Percentiles rank a stretch among this genome's conserved stretches.
Evolutionary conservation across 2,113 vertebrate genomes (phyloP).

Genomic region (Mungos mungo): DNA sequence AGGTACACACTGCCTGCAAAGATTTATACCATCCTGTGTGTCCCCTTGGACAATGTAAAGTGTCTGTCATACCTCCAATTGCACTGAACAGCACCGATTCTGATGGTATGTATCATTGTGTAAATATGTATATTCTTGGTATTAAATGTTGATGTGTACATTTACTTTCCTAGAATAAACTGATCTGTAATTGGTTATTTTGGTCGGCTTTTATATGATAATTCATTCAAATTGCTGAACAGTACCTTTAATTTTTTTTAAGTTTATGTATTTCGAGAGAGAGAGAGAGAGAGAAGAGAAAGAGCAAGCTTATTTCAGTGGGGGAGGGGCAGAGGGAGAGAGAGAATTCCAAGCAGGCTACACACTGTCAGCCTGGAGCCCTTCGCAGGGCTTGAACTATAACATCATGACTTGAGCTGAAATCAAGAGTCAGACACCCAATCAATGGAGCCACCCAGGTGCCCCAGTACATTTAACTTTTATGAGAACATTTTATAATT

Average conservation of each 20-base stretch:
- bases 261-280: too few relatives aligned
- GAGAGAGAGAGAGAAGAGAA: too few relatives aligned
- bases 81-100: slow-evolving; percentile 99
- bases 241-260: slow-evolving; percentile 22
- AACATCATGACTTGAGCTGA: too few relatives aligned
- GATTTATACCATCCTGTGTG: slow-evolving; percentile 95
- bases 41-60: slow-evolving; percentile 98
- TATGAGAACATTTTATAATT: slow-evolving; percentile 23
- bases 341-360: too few relatives aligned
- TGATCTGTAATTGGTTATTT: slow-evolving; percentile 55
- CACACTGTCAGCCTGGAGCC: too few relatives aligned
- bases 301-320: too few relatives aligned
- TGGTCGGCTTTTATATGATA: slow-evolving; percentile 47
- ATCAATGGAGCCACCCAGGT: too few relatives aligned
- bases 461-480: slow-evolving; percentile 4
- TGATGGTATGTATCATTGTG: slow-evolving; percentile 91
- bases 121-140: slow-evolving; percentile 43
- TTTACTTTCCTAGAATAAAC: slow-evolving; percentile 34
- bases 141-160: background rate
- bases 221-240: slow-evolving; percentile 55
- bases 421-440: too few relatives aligned
- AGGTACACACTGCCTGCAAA: slow-evolving; percentile 99
- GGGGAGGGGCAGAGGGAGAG: too few relatives aligned
- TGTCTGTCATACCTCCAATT: slow-evolving; percentile 97
- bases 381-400: too few relatives aligned